phyloP scores from a whole-genome alignment of 1,140 invertebrate genomes.

The Caenorhabditis latens region DNA sequence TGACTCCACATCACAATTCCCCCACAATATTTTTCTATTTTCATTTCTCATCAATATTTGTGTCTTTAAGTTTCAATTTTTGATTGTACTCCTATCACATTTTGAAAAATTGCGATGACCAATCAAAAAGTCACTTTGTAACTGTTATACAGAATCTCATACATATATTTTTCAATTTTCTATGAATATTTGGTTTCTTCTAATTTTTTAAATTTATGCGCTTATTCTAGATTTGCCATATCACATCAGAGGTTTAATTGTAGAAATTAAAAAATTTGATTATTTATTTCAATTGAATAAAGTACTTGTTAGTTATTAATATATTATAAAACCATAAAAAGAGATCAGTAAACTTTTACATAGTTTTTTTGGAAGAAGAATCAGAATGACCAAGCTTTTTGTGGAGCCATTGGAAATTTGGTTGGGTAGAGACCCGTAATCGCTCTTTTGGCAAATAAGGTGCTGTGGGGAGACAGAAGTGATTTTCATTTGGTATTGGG shows the following conservation, averaged over 20 bases:
- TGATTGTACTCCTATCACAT: not conserved
- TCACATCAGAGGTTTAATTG: not conserved
- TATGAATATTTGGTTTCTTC: not conserved
- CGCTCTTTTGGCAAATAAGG: constrained; percentile 40
- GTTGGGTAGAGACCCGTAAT: constrained; percentile 33
- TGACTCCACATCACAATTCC: not conserved
- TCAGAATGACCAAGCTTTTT: not conserved
- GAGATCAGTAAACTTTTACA: constrained; percentile 21
- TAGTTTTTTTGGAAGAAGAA: not conserved
- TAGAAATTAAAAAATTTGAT: not conserved
- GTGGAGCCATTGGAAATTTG: constrained; percentile 15
- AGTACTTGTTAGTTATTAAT: constrained; percentile 5
- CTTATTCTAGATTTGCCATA: constrained; percentile 27
- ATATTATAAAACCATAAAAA: not conserved
- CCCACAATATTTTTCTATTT: no score
- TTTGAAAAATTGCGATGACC: not conserved
- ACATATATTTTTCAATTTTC: constrained; percentile 33
- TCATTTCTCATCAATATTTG: not conserved
- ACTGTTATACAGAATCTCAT: constrained; percentile 21
- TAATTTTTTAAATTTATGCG: not conserved
- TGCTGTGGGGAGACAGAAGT: not conserved
- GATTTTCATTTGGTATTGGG: constrained; percentile 1
- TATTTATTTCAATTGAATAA: not conserved
- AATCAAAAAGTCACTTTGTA: constrained; percentile 11
- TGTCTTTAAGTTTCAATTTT: not conserved